phyloP scores from a whole-genome alignment of 1,140 invertebrate genomes.

The Drosophila punjabiensis region DNA sequence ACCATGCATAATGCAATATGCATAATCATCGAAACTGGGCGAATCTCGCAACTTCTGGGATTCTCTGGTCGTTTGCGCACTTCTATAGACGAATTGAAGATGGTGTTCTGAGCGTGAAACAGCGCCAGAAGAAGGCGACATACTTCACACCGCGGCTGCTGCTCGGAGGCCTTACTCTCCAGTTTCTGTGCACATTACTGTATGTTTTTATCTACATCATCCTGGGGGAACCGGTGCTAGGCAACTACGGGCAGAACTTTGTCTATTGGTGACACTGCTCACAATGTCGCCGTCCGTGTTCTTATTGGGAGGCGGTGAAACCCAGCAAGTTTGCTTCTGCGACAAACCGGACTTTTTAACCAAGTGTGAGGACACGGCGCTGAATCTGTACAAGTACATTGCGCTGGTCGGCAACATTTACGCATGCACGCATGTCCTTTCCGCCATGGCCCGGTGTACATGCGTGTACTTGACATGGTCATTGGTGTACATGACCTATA shows the following conservation, averaged over 20 bases:
- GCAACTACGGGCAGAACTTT: slow-evolving; percentile 83
- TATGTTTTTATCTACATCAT: slow-evolving; percentile 83
- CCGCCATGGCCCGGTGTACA: slow-evolving; percentile 74
- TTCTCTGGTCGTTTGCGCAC: slow-evolving; percentile 75
- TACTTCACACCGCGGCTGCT: slow-evolving; percentile 74
- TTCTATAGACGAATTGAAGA: slow-evolving; percentile 75
- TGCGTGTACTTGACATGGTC: too few relatives aligned
- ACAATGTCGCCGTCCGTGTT: slow-evolving; percentile 82
- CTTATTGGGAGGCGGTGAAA: slow-evolving; percentile 74
- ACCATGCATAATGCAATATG: slow-evolving; percentile 84
- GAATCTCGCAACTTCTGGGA: slow-evolving; percentile 78
- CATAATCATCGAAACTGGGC: slow-evolving; percentile 78
- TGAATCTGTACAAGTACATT: slow-evolving; percentile 85
- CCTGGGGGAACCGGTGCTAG: slow-evolving; percentile 79
- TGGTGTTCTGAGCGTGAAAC: slow-evolving; percentile 62
- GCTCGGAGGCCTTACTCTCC: slow-evolving; percentile 68
- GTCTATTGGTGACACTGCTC: slow-evolving; percentile 73
- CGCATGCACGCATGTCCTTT: slow-evolving; percentile 77
- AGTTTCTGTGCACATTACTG: slow-evolving; percentile 76
- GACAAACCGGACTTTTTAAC: slow-evolving; percentile 82
- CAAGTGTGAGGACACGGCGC: slow-evolving; percentile 76
- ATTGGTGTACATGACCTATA: slow-evolving; percentile 80
- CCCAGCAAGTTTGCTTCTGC: slow-evolving; percentile 80
- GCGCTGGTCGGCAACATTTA: slow-evolving; percentile 86
- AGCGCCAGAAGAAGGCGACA: slow-evolving; percentile 73